Evolutionary conservation across 2,113 vertebrate genomes (phyloP), one percentile per base, ranked within the genome.

Genomic region (Furnarius figulus): DNA sequence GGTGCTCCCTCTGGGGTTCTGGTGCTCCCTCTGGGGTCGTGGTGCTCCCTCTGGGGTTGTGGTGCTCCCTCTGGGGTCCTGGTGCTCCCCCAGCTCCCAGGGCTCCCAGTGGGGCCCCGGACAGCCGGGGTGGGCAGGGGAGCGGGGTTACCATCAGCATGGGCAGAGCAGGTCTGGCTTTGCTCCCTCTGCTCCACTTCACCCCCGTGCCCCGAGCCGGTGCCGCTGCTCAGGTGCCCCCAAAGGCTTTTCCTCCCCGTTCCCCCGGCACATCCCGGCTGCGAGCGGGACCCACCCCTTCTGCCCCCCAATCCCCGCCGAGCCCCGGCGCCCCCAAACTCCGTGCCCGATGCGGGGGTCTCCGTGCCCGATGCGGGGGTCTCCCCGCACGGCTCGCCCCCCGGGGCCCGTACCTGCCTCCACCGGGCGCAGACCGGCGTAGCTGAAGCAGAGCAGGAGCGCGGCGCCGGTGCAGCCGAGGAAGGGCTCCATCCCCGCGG

Each of bases 391-490:
- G 19, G 0, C 50, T 59, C 67, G 31, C 27, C 6, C 53, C 65
- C 55, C 33, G 70, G 78, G 49, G 40, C 87, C 59, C 95, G 97
- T 97, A 98, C 98, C 98, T 97, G 98, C 97, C 93, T 97, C 96
- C 93, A 97, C 98, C 91, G 98, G 96, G 61, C 96, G 92, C 95
- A 98, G 92, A 89, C 97, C 96, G 96, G 98, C 96, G 92, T 93
- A 98, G 97, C 97, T 94, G 95, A 97, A 97, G 94, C 95, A 98
- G 56, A 97, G 93, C 90, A 98, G 96, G 93, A 98, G 96, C 79
- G 98, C 93, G 90, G 97, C 95, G 72, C 94, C 87, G 96, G 97
- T 93, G 85, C 89, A 94, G 81, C 97, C 96, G 65, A 95, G 95
- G 89, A 91, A 94, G 11, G 91, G 93, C 56, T 95, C 83, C 95